Conservation (phyloP, 2,888 invertebrate genomes). For the Deilephila porcellus region DNA sequence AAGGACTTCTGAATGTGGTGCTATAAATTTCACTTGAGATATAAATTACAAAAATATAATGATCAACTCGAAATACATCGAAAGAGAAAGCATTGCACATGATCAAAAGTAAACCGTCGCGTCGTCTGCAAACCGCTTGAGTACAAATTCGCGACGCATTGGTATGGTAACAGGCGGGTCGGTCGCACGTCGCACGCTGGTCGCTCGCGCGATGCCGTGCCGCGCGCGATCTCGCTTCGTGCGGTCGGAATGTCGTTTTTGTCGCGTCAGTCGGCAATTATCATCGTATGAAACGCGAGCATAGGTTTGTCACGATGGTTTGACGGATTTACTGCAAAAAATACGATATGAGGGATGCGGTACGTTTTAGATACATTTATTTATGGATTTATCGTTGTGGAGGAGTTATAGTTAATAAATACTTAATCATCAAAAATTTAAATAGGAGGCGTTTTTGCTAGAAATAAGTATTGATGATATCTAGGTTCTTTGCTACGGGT, state of each 20-base stretch:
- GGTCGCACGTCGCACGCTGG: neutral
- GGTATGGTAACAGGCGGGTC: neutral
- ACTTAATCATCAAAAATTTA: too few species aligned
- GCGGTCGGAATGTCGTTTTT: conserved; percentile 12
- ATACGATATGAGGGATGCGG: neutral
- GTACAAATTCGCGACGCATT: neutral
- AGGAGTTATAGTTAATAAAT: too few species aligned
- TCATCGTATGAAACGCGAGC: conserved; percentile 9
- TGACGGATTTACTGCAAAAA: neutral
- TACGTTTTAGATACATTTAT: too few species aligned
- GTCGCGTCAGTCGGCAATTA: conserved; percentile 12
- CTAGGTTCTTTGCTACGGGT: too few species aligned
- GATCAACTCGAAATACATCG: too few species aligned
- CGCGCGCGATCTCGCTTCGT: neutral
- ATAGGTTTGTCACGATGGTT: conserved; percentile 3
- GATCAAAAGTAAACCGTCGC: neutral
- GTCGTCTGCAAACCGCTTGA: neutral
- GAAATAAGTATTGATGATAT: too few species aligned
- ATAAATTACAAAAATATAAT: too few species aligned
- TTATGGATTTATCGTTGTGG: too few species aligned
- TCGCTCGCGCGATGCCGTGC: neutral
- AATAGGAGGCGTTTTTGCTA: too few species aligned
- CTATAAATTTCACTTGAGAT: too few species aligned
- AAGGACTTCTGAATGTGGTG: too few species aligned
- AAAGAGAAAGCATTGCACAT: too few species aligned